Base-by-base conservation (phyloP, 1,140 invertebrate species). In the Pemphigus obesinymphae region DNA sequence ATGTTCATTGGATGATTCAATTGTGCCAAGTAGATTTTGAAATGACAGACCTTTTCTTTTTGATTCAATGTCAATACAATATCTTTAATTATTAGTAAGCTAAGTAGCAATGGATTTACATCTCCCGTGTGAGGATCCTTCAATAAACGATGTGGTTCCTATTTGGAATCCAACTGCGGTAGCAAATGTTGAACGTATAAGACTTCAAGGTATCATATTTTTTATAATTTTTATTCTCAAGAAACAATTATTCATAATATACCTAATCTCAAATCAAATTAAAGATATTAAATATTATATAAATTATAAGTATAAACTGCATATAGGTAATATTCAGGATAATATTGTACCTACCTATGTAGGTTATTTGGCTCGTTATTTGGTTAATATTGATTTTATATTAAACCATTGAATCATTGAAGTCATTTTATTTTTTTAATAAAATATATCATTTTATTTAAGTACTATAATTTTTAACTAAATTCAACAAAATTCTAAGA, bases 21-120 rank as follows among this genome's bases (percentile, higher is more conserved):
- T 80, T 80, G 76, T 80, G 76, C 76, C 76, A 80, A 80, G 55
- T 80, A 61, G 23, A 78, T 80, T 80, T 80, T 80, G 76, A 80
- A 80, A 80, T 80, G 37, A 80, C 8, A 29, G 34, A 70, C 40
- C 13, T 70, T 70, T 58, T 76, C 17, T 45, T n/a, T 80, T 20
- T 6, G 40, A 80, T 58, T 80, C 55, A 80, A 80, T 80, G 76
- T 61, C 76, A 80, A 63, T 45, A 58, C n/a, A 20, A 63, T 63
- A 26, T n/a, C 55, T 80, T 80, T 7, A 37, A 40, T 45, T 45
- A 13, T 43, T 45, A 43, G 15, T 61, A 26, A 63, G 40, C 23
- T 40, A 23, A 80, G 37, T 80, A 80, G 76, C 63, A 3, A 80
- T 80, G 76, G 76, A 80, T 45, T 80, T 80, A 20, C 76, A 80